A percentile compares a stretch with the other conserved stretches of the same genome.
Conservation (phyloP, 2,797 vertebrate genomes). For the Pampus argenteus region DNA sequence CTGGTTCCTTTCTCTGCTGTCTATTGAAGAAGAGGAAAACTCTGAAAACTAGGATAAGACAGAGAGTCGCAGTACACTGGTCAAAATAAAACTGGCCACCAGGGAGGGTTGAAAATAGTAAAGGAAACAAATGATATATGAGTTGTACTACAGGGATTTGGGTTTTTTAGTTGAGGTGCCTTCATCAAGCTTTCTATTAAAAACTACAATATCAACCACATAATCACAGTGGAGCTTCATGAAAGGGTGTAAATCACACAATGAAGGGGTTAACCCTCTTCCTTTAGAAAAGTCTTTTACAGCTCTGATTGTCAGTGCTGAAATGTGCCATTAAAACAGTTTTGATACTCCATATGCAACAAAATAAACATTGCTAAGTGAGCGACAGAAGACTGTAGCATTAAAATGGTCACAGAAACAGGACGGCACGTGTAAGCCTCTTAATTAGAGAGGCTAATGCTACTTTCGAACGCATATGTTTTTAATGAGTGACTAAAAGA, state of each 20-base stretch:
- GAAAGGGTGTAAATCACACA: background rate
- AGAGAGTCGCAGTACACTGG: slow-evolving; percentile 13
- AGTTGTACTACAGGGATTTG: slow-evolving; percentile 37
- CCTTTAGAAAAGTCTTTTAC: slow-evolving; percentile 8
- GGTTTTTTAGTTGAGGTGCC: slow-evolving; percentile 30
- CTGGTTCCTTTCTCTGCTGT: slow-evolving; percentile 8
- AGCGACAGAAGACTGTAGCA: background rate
- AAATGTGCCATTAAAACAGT: slow-evolving; percentile 14
- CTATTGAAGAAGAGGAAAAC: background rate
- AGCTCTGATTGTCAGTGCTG: background rate
- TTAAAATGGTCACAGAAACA: slow-evolving; percentile 10
- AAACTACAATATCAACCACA: slow-evolving; percentile 25
- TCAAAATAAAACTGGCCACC: slow-evolving; percentile 47
- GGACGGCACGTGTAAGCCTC: slow-evolving; percentile 13
- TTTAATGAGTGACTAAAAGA: slow-evolving; percentile 58
- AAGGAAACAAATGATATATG: slow-evolving; percentile 57
- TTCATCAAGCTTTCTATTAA: slow-evolving; percentile 23
- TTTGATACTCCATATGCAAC: background rate
- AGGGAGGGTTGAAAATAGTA: slow-evolving; percentile 56
- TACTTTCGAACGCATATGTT: slow-evolving; percentile 37
- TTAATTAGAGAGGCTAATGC: slow-evolving; percentile 41
- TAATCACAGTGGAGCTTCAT: slow-evolving; percentile 11
- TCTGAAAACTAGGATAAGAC: slow-evolving; percentile 47
- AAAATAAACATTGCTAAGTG: background rate
- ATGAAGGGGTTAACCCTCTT: background rate